Evolutionary conservation across 2,113 vertebrate genomes (phyloP).

Genomic region (Actenoides hombroni): DNA sequence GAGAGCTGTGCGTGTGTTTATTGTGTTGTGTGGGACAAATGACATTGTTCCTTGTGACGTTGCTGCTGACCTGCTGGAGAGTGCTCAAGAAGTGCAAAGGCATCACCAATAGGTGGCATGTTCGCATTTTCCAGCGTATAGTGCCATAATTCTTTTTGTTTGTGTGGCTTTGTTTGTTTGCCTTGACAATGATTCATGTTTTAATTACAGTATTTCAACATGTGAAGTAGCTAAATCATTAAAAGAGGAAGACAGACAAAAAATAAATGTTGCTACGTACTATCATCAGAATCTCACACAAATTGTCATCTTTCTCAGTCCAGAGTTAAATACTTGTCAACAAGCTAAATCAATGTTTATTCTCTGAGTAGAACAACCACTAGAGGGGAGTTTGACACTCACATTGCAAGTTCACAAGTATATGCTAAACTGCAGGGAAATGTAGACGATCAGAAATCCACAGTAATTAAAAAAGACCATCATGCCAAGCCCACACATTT

Average conservation of each 20-base stretch:
- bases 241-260: slow-evolving; percentile 5
- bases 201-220: slow-evolving; percentile 43
- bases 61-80: background rate
- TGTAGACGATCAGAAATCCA: background rate
- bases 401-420: background rate
- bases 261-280: background rate
- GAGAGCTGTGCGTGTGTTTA: background rate
- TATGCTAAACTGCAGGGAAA: slow-evolving; percentile 13
- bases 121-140: slow-evolving; percentile 20
- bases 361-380: slow-evolving; percentile 37
- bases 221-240: slow-evolving; percentile 40
- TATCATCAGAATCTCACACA: background rate
- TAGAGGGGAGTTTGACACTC: slow-evolving; percentile 61
- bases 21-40: background rate
- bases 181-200: slow-evolving; percentile 46
- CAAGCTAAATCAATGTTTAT: slow-evolving; percentile 42
- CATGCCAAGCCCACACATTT: slow-evolving; percentile 1
- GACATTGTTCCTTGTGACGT: background rate
- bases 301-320: background rate
- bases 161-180: slow-evolving; percentile 31
- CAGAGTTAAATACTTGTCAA: slow-evolving; percentile 13
- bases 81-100: background rate
- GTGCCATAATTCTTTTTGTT: background rate
- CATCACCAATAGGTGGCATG: slow-evolving; percentile 43
- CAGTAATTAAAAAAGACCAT: slow-evolving; percentile 27